A percentile compares a stretch with the other conserved stretches of the same genome.
These are phyloP conservation scores for Eupristina koningsbergeri DNA, from an alignment of 1,140 invertebrate genomes.

Conservation along the genomic window DNA sequence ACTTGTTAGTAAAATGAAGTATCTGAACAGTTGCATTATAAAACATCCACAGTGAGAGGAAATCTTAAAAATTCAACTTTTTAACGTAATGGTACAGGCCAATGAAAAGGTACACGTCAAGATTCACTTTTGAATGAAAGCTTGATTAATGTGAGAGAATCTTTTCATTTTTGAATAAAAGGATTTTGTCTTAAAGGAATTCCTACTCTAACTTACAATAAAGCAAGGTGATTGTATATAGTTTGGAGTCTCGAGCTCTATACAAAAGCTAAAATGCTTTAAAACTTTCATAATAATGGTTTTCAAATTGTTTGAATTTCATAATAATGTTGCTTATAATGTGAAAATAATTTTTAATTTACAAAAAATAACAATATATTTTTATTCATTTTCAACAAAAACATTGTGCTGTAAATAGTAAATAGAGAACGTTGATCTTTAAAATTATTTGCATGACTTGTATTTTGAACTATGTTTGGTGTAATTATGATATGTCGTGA, in stretches of 20 bases:
- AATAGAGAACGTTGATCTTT: background rate
- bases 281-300: slow-evolving; percentile 1
- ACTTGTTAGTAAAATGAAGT: background rate
- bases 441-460: background rate
- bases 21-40: background rate
- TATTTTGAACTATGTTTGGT: no score
- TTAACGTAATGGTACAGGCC: background rate
- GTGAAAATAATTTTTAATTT: background rate
- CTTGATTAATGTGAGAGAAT: slow-evolving; percentile 35
- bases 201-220: slow-evolving; percentile 13
- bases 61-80: slow-evolving; percentile 3
- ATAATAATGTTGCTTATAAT: background rate
- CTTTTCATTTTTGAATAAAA: slow-evolving; percentile 33
- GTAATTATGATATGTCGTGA: no score
- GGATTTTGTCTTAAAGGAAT: slow-evolving; percentile 31
- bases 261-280: slow-evolving; percentile 1
- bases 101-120: slow-evolving; percentile 4
- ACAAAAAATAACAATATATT: background rate
- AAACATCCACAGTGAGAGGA: background rate
- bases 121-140: slow-evolving; percentile 29
- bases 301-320: background rate
- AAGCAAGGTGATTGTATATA: slow-evolving; percentile 11
- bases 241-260: background rate
- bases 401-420: background rate
- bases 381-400: no score